Evolutionary conservation across 1,140 invertebrate genomes (phyloP), one percentile per base, ranked within the genome.

Genomic region (Sinella curviseta): DNA sequence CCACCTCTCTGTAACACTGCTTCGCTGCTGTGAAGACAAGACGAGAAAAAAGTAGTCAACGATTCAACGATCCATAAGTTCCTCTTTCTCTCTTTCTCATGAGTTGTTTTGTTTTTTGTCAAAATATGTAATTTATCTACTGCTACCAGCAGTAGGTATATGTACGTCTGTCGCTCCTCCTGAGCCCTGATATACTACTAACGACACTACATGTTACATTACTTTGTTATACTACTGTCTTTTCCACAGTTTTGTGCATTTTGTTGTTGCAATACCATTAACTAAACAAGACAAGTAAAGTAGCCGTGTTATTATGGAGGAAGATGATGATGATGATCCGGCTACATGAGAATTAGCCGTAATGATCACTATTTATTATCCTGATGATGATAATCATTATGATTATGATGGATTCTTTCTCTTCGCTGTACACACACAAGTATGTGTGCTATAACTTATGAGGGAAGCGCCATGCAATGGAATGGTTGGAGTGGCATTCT

Each of bases 331-430:
- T 33, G 65, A 70, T 70, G 65, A 70, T 30, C 65, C 65, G 65
- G 28, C 65, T 33, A 70, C 65, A 31, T 33, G n/a, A 24, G 65
- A 70, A 70, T 70, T 70, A 70, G 65, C 65, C 31, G 65, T 70
- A 70, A 70, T 70, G 65, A 70, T 70, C 65, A 70, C 65, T 70
- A 70, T 70, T 33, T 70, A 70, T 70, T 70, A 70, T 70, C 2
- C 55, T 60, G 55, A 31, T 70, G 65, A 33, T 70, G 65, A 70
- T 70, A 31, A 70, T 70, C 65, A 70, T 70, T 70, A 70, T 70
- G 65, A 70, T 70, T 70, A 70, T 70, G 65, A 70, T n/a, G 26
- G 31, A 33, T 33, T 70, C 65, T 70, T 33, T 70, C 24, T 30
- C 65, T 70, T 33, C 31, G 2, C 31, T 70, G 2, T 70, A 70